Conservation (phyloP, 2,888 invertebrate genomes). For the Aphrophora alni region DNA sequence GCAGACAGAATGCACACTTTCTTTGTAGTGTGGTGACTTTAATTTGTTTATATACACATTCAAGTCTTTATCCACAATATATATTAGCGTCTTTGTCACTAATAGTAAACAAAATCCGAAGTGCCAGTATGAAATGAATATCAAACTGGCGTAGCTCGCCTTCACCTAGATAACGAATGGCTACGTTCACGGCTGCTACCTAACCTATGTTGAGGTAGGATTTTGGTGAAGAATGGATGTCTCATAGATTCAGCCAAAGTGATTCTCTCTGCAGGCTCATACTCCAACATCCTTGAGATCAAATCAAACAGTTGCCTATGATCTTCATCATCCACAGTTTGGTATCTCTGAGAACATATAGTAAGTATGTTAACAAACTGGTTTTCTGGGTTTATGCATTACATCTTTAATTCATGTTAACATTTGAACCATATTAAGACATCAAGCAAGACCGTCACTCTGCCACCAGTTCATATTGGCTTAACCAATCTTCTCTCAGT, state of each 20-base stretch:
- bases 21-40: neutral
- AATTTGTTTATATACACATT: neutral
- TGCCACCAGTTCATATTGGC: too few species aligned
- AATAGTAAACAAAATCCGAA: constrained; percentile 17
- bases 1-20: neutral
- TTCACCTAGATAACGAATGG: constrained; percentile 60
- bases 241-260: constrained; percentile 85
- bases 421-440: too few species aligned
- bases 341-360: constrained; percentile 77
- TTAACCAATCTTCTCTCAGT: too few species aligned
- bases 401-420: too few species aligned
- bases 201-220: constrained; percentile 79
- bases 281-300: constrained; percentile 94
- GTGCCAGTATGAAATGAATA: constrained; percentile 30
- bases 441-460: too few species aligned
- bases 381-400: too few species aligned
- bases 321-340: constrained; percentile 86
- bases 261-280: constrained; percentile 91
- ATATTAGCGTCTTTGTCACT: neutral
- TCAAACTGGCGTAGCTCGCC: constrained; percentile 40
- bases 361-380: neutral
- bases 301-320: constrained; percentile 94
- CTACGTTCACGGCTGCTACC: constrained; percentile 69
- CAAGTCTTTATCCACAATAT: neutral
- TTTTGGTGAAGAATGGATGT: constrained; percentile 92